These are phyloP conservation scores for Ibycter americanus DNA, from an alignment of 2,797 vertebrate genomes.

Conservation along the genomic window DNA sequence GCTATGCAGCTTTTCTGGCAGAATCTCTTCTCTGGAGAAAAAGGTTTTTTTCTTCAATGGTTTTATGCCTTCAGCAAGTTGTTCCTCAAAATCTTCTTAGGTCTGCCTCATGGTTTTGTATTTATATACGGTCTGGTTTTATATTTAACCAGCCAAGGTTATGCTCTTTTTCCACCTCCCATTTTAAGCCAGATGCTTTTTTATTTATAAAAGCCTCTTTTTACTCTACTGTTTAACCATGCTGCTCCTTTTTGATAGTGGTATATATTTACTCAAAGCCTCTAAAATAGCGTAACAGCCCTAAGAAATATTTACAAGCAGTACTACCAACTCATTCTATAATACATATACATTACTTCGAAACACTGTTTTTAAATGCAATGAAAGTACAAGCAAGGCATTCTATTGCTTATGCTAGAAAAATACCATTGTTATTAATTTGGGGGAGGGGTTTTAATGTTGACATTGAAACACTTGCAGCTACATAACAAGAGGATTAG, in stretches of 20 bases:
- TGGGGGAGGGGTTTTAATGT: not conserved
- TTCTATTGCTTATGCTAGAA: not conserved
- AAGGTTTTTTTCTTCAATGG: not conserved
- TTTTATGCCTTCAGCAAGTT: conserved; percentile 13
- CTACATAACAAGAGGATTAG: not conserved
- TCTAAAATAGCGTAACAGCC: conserved; percentile 9
- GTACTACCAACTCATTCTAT: not conserved
- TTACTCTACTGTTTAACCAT: conserved; percentile 18
- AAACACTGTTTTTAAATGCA: not conserved
- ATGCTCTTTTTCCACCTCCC: conserved; percentile 34
- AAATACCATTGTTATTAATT: conserved; percentile 1
- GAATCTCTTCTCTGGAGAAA: conserved; percentile 13
- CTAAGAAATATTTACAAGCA: conserved; percentile 48
- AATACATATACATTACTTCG: not conserved
- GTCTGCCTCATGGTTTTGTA: conserved; percentile 15
- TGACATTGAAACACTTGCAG: not conserved
- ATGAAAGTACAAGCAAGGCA: not conserved
- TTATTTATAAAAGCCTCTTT: conserved; percentile 38
- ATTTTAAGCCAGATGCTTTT: conserved; percentile 40
- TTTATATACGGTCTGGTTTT: conserved; percentile 40
- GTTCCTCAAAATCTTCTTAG: conserved; percentile 41
- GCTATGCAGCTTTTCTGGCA: not conserved
- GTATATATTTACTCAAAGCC: conserved; percentile 33
- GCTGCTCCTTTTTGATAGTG: conserved; percentile 28
- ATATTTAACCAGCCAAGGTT: conserved; percentile 48